Conservation (phyloP, 2,888 invertebrate genomes). For the Salticus scenicus region DNA sequence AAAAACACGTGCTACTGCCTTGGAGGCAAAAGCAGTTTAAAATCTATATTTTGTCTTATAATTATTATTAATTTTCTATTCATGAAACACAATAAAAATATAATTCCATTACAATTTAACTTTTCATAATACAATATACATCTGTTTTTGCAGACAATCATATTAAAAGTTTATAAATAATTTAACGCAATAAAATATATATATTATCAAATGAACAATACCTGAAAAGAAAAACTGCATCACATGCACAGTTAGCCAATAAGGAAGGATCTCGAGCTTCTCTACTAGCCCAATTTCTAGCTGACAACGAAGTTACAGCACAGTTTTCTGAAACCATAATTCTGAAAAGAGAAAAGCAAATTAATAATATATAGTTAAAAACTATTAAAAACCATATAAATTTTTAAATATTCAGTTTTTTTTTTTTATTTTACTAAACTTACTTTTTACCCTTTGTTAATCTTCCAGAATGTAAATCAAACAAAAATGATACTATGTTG, state of each 20-base stretch:
- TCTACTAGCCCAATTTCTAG: slow-evolving; percentile 87
- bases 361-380: background rate
- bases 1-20: too few species aligned
- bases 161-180: too few species aligned
- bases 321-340: slow-evolving; percentile 79
- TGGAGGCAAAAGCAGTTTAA: too few species aligned
- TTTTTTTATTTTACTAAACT: background rate
- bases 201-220: too few species aligned
- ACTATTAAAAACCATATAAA: background rate
- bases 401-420: too few species aligned
- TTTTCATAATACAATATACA: too few species aligned
- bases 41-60: too few species aligned
- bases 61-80: too few species aligned
- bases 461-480: slow-evolving; percentile 82
- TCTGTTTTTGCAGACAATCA: too few species aligned
- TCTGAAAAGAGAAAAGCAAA: slow-evolving; percentile 72
- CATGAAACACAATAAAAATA: too few species aligned
- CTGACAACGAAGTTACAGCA: slow-evolving; percentile 84
- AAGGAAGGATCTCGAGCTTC: slow-evolving; percentile 84
- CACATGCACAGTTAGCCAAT: slow-evolving; percentile 85
- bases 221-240: slow-evolving; percentile 84
- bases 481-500: slow-evolving; percentile 82
- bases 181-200: too few species aligned
- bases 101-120: too few species aligned
- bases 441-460: slow-evolving; percentile 82